Evolutionary conservation across 2,113 vertebrate genomes (phyloP).

Genomic region (Cebidichthys violaceus): DNA sequence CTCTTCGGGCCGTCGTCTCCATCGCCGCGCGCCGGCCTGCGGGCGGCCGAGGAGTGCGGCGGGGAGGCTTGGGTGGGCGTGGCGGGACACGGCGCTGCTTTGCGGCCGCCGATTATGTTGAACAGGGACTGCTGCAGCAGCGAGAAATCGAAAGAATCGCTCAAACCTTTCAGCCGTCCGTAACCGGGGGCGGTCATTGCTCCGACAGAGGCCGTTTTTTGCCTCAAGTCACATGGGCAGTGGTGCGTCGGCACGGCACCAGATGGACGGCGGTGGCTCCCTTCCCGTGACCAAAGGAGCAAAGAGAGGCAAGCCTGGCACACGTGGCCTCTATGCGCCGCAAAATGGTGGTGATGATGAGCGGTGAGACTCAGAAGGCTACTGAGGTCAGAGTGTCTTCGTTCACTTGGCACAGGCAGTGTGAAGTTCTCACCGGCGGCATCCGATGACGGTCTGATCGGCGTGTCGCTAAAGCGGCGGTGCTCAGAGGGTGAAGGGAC

Average conservation of each 20-base stretch:
- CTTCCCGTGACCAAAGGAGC: conserved; percentile 51
- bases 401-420: conserved; percentile 31
- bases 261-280: neutral
- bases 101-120: conserved; percentile 75
- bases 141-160: conserved; percentile 76
- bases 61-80: conserved; percentile 36
- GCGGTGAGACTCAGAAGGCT: conserved; percentile 61
- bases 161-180: conserved; percentile 57
- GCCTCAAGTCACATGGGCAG: conserved; percentile 58
- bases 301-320: conserved; percentile 63
- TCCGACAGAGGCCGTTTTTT: conserved; percentile 15
- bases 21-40: conserved; percentile 21
- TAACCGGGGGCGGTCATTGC: conserved; percentile 4
- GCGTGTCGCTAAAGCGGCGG: conserved; percentile 74
- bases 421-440: neutral
- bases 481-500: conserved; percentile 41
- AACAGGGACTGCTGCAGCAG: conserved; percentile 79
- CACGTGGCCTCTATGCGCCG: conserved; percentile 33
- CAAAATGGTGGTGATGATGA: conserved; percentile 51
- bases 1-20: conserved; percentile 40
- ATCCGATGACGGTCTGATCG: conserved; percentile 25
- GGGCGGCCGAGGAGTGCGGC: conserved; percentile 29
- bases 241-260: conserved; percentile 23
- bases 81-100: conserved; percentile 47
- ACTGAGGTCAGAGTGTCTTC: conserved; percentile 77